Evolutionary conservation across 2,113 vertebrate genomes (phyloP).

Genomic region (Azemiops feae): DNA sequence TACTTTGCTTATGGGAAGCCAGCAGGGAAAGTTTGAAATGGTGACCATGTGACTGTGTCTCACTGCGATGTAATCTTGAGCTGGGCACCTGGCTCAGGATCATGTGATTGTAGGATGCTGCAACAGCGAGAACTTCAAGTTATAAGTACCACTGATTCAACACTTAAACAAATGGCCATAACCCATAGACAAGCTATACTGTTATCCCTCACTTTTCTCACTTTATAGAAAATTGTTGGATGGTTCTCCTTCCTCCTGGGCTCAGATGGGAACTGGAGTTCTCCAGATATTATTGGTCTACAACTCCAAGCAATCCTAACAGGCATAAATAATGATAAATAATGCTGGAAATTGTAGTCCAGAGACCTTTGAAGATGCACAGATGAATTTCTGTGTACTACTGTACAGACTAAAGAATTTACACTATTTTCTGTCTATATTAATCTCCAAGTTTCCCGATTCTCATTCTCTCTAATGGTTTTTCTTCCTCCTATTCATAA

Average conservation of each 20-base stretch:
- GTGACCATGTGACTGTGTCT: not conserved
- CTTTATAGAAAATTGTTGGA: not conserved
- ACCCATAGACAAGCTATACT: not conserved
- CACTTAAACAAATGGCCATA: not conserved
- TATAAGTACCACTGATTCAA: not conserved
- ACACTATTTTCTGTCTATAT: not conserved
- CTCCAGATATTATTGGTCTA: not conserved
- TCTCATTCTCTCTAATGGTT: not conserved
- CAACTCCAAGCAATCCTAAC: not conserved
- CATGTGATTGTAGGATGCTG: not conserved
- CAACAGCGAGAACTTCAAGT: not conserved
- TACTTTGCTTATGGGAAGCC: not conserved
- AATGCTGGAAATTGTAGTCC: not conserved
- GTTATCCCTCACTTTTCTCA: not conserved
- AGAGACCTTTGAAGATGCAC: not conserved
- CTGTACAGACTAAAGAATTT: not conserved
- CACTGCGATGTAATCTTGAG: not conserved
- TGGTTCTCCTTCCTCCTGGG: not conserved
- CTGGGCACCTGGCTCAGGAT: not conserved
- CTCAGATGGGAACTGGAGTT: not conserved
- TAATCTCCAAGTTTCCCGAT: not conserved
- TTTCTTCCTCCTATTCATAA: not conserved
- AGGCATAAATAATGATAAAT: not conserved
- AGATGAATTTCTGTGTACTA: not conserved
- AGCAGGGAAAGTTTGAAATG: not conserved